phyloP scores from a whole-genome alignment of 2,113 vertebrate species.

The Podiceps cristatus region DNA sequence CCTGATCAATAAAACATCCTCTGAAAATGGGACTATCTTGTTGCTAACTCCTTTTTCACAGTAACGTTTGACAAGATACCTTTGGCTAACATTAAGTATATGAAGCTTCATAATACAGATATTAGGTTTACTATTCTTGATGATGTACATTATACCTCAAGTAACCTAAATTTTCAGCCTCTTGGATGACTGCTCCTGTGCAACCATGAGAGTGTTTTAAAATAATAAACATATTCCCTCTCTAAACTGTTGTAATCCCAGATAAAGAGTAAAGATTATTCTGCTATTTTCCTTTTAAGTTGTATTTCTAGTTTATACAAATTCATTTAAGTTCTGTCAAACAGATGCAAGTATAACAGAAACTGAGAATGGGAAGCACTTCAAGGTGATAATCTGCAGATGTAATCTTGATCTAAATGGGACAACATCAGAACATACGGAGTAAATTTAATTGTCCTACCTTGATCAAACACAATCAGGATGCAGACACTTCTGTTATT shows the following conservation, averaged over 20 bases:
- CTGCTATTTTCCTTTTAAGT: neutral
- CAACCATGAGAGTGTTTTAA: neutral
- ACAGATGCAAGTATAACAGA: conserved; percentile 62
- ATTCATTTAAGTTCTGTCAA: conserved; percentile 7
- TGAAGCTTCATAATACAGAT: rapidly evolving
- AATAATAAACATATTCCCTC: neutral
- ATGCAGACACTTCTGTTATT: conserved; percentile 55
- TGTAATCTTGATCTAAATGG: conserved; percentile 70
- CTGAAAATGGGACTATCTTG: neutral
- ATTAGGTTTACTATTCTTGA: neutral
- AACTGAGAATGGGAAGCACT: conserved; percentile 32
- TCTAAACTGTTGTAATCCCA: neutral
- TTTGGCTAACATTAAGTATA: neutral
- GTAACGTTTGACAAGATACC: neutral
- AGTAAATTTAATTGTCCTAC: conserved; percentile 73
- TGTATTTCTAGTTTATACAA: conserved; percentile 13
- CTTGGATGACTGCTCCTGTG: neutral
- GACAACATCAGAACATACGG: conserved; percentile 66
- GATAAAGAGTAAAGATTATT: neutral
- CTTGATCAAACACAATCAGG: conserved; percentile 56
- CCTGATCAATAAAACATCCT: neutral
- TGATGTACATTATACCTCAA: neutral
- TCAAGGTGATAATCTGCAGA: conserved; percentile 49
- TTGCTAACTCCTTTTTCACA: neutral
- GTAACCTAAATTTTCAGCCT: neutral